A percentile compares a stretch with the other conserved stretches of the same genome.
phyloP scores from a whole-genome alignment of 2,888 invertebrate species.

The Cyclophora albipunctata region DNA sequence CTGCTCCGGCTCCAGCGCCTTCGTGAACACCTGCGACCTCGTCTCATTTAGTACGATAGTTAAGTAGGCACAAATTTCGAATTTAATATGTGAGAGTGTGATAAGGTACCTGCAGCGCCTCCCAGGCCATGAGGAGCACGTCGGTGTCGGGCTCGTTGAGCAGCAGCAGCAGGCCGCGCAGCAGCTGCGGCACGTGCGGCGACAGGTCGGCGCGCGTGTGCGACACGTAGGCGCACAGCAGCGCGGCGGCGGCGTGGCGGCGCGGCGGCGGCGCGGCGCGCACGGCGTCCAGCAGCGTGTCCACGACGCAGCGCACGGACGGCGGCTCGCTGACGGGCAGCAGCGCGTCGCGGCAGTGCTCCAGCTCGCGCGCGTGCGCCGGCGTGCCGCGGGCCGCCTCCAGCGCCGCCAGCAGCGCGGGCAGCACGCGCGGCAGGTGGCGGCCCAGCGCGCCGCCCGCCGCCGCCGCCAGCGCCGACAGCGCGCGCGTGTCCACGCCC shows the following conservation, averaged over 20 bases:
- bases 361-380: conserved; percentile 83
- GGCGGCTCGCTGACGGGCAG: conserved; percentile 91
- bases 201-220: conserved; percentile 91
- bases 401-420: conserved; percentile 88
- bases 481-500: conserved; percentile 39
- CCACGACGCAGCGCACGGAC: conserved; percentile 87
- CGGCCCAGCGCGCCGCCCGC: conserved; percentile 94
- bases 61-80: too few relatives aligned
- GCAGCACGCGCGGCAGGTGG: conserved; percentile 93
- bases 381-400: conserved; percentile 80
- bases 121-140: conserved; percentile 86
- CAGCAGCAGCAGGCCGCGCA: conserved; percentile 89
- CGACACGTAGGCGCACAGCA: conserved; percentile 92
- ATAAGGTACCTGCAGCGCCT: conserved; percentile 77
- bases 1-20: conserved; percentile 88
- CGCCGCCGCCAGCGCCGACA: conserved; percentile 94
- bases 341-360: conserved; percentile 94
- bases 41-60: too few relatives aligned
- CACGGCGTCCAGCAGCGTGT: conserved; percentile 24
- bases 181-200: conserved; percentile 89
- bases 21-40: conserved; percentile 76
- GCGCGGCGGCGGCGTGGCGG: conserved; percentile 87
- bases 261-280: conserved; percentile 62
- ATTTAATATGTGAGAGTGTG: background rate
- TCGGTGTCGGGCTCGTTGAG: conserved; percentile 88